Base-by-base conservation (phyloP, 2,113 vertebrate species). In the Morone chrysops region DNA sequence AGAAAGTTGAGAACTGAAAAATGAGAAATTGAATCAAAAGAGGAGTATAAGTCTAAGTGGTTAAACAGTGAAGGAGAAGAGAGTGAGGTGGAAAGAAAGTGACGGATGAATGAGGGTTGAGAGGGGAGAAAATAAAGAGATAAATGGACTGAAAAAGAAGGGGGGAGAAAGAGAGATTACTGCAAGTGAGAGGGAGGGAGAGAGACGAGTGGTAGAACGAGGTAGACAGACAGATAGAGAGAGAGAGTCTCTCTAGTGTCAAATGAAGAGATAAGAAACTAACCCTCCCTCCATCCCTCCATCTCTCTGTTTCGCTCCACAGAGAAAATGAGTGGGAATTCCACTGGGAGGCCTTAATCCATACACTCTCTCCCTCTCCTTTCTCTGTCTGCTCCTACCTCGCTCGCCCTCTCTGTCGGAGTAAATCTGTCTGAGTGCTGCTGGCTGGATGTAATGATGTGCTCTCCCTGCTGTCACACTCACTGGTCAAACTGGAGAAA, bases 251-350 rank as follows among this genome's bases (percentile, higher is more conserved):
- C 66, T 84, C 75, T 73, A 38, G 70, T 90, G 89, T 89, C 85
- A 86, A 89, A 90, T 91, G 77, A 88, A 89, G 80, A 90, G 89
- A 90, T 90, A 89, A 90, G 81, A 90, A 85, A 82, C 84, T 89
- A 89, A 83, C 76, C 81, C 84, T 78, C 84, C 60, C 78, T 85
- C 75, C 74, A 14, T 84, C 69, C 17, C 61, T 73, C 74, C 61
- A 47, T 84, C 84, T 61, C 86, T 76, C 67, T 75, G 82, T 80
- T 85, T 90, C 75, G 47, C 88, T 92, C 79, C 70, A 73, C 69
- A 67, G 87, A 89, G 86, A 90, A 89, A 85, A 90, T 82, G 75
- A 87, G 84, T 83, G 84, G 84, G 78, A 76, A 87, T 79, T 82
- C 86, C 86, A 66, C 70, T 2, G 86, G 84, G 87, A 81, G 74